Evolutionary conservation across 2,888 invertebrate genomes (phyloP).

Genomic region (Liposcelis brunnea): DNA sequence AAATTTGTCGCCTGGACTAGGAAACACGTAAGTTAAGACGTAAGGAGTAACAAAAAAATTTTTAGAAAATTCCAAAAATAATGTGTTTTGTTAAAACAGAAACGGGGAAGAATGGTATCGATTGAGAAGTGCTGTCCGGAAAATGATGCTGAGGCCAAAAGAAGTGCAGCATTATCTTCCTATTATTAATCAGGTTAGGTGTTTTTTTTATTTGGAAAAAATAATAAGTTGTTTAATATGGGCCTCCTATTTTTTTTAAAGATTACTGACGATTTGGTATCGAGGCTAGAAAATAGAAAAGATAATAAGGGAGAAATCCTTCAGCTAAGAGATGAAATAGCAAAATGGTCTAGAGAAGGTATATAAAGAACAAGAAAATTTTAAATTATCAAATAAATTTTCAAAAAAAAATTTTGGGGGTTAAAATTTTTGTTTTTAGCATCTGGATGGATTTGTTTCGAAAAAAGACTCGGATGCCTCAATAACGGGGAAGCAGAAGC

Average conservation of each 20-base stretch:
- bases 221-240: background rate
- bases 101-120: slow-evolving; percentile 38
- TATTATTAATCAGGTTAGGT: slow-evolving; percentile 23
- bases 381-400: no score
- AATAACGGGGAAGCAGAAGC: slow-evolving; percentile 21
- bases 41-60: no score
- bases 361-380: slow-evolving; percentile 18
- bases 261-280: slow-evolving; percentile 25
- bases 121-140: slow-evolving; percentile 30
- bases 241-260: background rate
- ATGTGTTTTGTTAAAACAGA: slow-evolving; percentile 20
- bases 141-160: slow-evolving; percentile 33
- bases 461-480: slow-evolving; percentile 29
- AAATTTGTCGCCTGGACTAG: slow-evolving; percentile 32
- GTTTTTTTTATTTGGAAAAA: background rate
- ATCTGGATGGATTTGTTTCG: slow-evolving; percentile 32
- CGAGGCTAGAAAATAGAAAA: slow-evolving; percentile 21
- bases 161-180: slow-evolving; percentile 31
- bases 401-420: no score
- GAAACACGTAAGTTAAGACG: slow-evolving; percentile 30
- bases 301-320: slow-evolving; percentile 20
- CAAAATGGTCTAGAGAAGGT: slow-evolving; percentile 32
- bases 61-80: slow-evolving; percentile 2
- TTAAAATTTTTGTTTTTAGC: slow-evolving; percentile 22
- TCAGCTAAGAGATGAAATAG: slow-evolving; percentile 23